phyloP scores from a whole-genome alignment of 2,113 vertebrate genomes.

The Anhinga rufa region DNA sequence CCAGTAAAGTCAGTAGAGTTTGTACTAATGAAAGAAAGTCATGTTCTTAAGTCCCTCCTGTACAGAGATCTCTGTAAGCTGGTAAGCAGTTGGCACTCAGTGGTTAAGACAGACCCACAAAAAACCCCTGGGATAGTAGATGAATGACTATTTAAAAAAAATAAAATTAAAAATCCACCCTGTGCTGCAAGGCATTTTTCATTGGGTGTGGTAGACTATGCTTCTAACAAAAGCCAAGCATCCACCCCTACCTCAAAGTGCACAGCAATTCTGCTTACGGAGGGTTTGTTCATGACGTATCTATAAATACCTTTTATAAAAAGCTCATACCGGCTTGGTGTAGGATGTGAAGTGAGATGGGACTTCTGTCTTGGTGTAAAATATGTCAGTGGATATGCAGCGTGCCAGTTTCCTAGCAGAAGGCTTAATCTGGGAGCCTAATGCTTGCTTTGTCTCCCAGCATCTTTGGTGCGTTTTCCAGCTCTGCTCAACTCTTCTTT shows the following conservation, averaged over 20 bases:
- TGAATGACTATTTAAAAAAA: background rate
- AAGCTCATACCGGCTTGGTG: background rate
- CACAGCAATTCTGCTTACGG: background rate
- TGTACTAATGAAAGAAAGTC: background rate
- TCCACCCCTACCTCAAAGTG: background rate
- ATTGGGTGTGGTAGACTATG: background rate
- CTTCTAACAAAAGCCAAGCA: background rate
- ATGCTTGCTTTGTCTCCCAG: background rate
- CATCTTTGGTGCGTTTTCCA: background rate
- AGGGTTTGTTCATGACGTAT: background rate
- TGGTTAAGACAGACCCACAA: background rate
- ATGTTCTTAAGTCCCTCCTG: background rate
- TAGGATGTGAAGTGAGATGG: background rate
- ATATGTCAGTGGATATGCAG: fast-evolving
- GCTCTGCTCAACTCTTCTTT: background rate
- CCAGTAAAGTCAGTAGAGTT: background rate
- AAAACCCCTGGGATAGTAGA: background rate
- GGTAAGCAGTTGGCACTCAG: background rate
- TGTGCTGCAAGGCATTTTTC: background rate
- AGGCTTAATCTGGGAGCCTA: background rate
- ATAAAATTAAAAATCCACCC: fast-evolving
- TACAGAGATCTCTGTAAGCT: background rate
- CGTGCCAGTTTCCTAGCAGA: background rate
- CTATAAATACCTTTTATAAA: background rate
- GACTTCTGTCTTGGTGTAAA: background rate